phyloP scores from a whole-genome alignment of 2,888 invertebrate species.

The Choristoneura rosaceana region DNA sequence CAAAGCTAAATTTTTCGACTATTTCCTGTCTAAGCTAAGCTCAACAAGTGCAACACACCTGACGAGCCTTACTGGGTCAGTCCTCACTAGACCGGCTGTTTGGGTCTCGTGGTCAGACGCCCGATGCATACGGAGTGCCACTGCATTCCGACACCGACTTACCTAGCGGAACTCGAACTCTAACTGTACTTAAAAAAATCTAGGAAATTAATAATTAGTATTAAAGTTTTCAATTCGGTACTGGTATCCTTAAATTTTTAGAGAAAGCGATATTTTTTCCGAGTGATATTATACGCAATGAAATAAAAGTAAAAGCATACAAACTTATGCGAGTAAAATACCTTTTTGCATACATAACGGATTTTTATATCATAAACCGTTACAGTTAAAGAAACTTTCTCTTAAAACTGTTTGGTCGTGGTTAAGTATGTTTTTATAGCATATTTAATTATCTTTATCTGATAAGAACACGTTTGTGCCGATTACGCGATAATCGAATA shows the following conservation, averaged over 20 bases:
- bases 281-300: neutral
- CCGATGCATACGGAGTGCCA: constrained; percentile 57
- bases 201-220: neutral
- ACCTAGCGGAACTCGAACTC: constrained; percentile 66
- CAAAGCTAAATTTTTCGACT: too few relatives aligned
- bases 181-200: constrained; percentile 59
- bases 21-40: neutral
- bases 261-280: neutral
- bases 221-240: neutral
- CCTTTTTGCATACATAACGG: constrained; percentile 31
- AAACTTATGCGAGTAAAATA: constrained; percentile 16
- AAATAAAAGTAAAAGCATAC: constrained; percentile 34
- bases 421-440: constrained; percentile 37
- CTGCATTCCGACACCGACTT: constrained; percentile 66
- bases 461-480: constrained; percentile 20
- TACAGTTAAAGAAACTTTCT: constrained; percentile 38
- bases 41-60: neutral
- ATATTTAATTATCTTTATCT: constrained; percentile 15
- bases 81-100: constrained; percentile 28
- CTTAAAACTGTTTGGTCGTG: constrained; percentile 30
- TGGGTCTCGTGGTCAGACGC: constrained; percentile 46
- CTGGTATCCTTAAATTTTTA: neutral
- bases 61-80: constrained; percentile 45
- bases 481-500: constrained; percentile 19
- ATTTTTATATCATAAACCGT: constrained; percentile 17